Base-by-base conservation (phyloP, 2,113 vertebrate genomes). In the Apteryx owenii region DNA sequence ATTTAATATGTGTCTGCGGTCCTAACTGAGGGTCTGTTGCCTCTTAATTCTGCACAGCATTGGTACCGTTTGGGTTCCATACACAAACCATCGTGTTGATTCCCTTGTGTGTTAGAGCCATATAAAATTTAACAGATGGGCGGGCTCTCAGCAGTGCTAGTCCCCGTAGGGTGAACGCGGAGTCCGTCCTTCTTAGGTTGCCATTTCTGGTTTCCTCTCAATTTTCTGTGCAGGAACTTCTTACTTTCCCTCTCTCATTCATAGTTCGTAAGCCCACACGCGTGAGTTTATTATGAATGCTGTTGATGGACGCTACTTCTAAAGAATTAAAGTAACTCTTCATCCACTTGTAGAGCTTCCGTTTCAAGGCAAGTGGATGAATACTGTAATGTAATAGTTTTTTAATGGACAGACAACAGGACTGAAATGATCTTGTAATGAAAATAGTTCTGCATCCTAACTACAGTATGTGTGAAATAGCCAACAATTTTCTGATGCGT, bases 391-490 rank as follows among this genome's bases (percentile, higher is more conserved):
- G 64, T 72, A 46, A 48, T 58, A n/a, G 0, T 69, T 85, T 84
- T 88, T 70, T 29, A 26, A 33, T 11, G 73, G 42, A 26, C 31
- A 66, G 29, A 89, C 50, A 81, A 90, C 13, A 75, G 56, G 33
- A 76, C 7, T 65, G n/a, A 91, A 79, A 28, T 82, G 6, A n/a
- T 51, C 8, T 85, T 69, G 26, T 82, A 85, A 82, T 80, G 72
- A 87, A 93, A 85, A 61, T 92, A 64, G 58, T 87, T 85, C 31
- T 69, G 38, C 36, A 70, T 77, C 85, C 26, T 42, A 72, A 8
- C 66, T 33, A 48, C 16, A 73, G 17, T 17, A 7, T 26, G 9
- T 85, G 51, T 79, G 58, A 85, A 72, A 69, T 38, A 69, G 62
- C 69, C 70, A 65, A 6, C 9, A 75, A 0, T 86, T 29, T 83